Percentiles rank a stretch among this genome's conserved stretches.
Conservation (phyloP, 53 echinoderm and acorn worm genomes). For the Hippasteria phrygiana region DNA sequence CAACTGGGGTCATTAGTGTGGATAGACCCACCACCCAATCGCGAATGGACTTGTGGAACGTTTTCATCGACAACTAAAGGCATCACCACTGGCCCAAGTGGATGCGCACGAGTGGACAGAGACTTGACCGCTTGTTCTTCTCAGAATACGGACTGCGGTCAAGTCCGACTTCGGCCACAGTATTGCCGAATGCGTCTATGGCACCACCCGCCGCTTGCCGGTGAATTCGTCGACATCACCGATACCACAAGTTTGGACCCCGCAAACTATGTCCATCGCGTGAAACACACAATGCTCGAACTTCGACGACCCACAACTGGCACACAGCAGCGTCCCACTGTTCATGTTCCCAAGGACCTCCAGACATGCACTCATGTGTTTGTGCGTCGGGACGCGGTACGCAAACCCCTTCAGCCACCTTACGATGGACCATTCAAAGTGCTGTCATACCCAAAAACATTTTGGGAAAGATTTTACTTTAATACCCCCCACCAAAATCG, state of each 20-base stretch:
- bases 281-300: slow-evolving; percentile 36
- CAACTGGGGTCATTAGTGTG: too few relatives aligned
- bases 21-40: too few relatives aligned
- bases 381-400: slow-evolving; percentile 54
- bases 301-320: slow-evolving; percentile 13
- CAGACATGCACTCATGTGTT: slow-evolving; percentile 60
- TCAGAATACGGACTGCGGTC: slow-evolving; percentile 43
- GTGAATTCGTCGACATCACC: slow-evolving; percentile 4
- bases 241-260: background rate
- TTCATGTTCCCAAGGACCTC: slow-evolving; percentile 25
- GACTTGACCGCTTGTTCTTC: slow-evolving; percentile 62
- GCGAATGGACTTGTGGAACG: slow-evolving; percentile 67
- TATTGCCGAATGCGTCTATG: slow-evolving; percentile 36
- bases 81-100: slow-evolving; percentile 44
- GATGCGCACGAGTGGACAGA: too few relatives aligned
- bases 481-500: too few relatives aligned
- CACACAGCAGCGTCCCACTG: background rate
- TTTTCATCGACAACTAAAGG: slow-evolving; percentile 51
- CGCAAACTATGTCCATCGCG: slow-evolving; percentile 41
- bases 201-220: background rate
- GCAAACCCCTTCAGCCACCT: slow-evolving; percentile 49
- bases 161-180: slow-evolving; percentile 26
- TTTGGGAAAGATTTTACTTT: too few relatives aligned
- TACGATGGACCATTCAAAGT: slow-evolving; percentile 66
- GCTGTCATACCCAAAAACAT: slow-evolving; percentile 16